Evolutionary conservation across 2,888 invertebrate species (phyloP).

Genomic region (Drosophila diplacantha): DNA sequence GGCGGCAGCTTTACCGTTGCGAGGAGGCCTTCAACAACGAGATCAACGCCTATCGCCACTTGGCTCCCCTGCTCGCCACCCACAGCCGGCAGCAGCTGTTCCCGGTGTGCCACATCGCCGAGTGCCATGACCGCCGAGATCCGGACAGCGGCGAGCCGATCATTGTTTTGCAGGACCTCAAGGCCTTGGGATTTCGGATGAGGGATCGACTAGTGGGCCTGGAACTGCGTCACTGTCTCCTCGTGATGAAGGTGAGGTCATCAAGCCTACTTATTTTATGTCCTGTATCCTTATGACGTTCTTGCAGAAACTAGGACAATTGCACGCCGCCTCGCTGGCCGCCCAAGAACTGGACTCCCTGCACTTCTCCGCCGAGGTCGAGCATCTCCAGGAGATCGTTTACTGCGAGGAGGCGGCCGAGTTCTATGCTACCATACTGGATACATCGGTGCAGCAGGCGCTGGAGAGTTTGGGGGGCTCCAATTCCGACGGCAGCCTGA

Average conservation of each 20-base stretch:
- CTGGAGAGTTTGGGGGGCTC: conserved; percentile 69
- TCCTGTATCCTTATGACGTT: neutral
- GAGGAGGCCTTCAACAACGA: conserved; percentile 76
- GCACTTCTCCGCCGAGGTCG: conserved; percentile 56
- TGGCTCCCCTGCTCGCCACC: conserved; percentile 71
- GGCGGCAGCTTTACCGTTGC: conserved; percentile 75
- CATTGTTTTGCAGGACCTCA: conserved; percentile 74
- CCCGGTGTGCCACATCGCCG: conserved; percentile 74
- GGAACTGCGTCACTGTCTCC: conserved; percentile 69
- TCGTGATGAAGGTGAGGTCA: conserved; percentile 73
- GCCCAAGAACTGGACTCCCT: conserved; percentile 64
- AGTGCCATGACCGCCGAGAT: conserved; percentile 54
- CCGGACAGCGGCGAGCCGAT: conserved; percentile 62
- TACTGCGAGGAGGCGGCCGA: conserved; percentile 73
- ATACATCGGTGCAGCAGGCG: conserved; percentile 73
- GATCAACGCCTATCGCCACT: conserved; percentile 73
- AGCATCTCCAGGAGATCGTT: conserved; percentile 73
- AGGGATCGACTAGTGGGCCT: conserved; percentile 70
- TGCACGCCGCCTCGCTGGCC: conserved; percentile 75
- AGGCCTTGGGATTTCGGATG: conserved; percentile 70
- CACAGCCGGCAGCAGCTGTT: conserved; percentile 59
- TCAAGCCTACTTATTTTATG: neutral
- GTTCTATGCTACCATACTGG: conserved; percentile 71
- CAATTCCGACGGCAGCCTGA: conserved; percentile 70
- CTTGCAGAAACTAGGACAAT: conserved; percentile 73